Conservation (phyloP, 2,797 vertebrate genomes). For the Labeo calbasu region DNA sequence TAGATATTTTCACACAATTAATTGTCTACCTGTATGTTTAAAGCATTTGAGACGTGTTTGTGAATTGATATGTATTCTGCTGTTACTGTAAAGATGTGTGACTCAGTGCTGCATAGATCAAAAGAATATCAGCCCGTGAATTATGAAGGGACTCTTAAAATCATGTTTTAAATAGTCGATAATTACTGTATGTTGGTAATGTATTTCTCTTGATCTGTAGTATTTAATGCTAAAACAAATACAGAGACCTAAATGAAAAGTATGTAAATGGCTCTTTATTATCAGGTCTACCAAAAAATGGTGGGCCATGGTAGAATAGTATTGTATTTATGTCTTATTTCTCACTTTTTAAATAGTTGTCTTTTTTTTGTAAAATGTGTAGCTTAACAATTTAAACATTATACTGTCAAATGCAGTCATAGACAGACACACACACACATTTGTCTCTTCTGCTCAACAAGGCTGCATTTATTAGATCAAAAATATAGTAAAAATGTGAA, state of each 20-base stretch:
- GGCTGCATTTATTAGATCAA: neutral
- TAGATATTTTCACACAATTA: neutral
- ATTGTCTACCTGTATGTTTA: constrained; percentile 1
- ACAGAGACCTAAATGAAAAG: neutral
- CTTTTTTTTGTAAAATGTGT: neutral
- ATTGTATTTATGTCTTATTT: neutral
- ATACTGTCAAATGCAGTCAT: too few species aligned
- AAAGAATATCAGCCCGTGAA: constrained; percentile 30
- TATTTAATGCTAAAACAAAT: constrained; percentile 32
- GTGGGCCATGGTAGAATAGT: neutral
- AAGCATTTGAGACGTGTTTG: neutral
- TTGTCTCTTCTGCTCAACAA: neutral
- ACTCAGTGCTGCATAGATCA: constrained; percentile 33
- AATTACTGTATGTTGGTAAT: constrained; percentile 34
- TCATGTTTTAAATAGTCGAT: constrained; percentile 16
- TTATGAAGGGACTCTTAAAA: constrained; percentile 36
- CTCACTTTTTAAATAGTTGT: neutral
- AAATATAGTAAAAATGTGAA: neutral
- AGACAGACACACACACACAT: too few species aligned
- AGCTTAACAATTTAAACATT: neutral
- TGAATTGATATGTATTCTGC: neutral
- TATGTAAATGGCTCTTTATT: neutral
- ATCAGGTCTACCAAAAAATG: neutral
- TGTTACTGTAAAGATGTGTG: constrained; percentile 50
- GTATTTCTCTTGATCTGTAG: constrained; percentile 3